Conservation (phyloP, 1,140 invertebrate genomes). For the Drosophila nigrodunni region DNA sequence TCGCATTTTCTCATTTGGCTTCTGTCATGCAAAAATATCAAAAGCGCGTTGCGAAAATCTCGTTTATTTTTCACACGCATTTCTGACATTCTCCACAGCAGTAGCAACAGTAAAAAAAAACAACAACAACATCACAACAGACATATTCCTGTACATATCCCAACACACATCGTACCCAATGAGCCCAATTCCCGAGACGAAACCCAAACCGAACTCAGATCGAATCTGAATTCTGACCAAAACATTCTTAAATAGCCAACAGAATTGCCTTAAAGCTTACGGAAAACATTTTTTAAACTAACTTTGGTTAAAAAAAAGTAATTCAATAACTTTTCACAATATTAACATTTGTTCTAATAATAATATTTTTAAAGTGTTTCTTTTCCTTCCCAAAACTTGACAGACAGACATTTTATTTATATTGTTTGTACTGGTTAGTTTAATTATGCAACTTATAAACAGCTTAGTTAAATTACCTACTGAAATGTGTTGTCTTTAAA, state of each 20-base stretch:
- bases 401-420: no score
- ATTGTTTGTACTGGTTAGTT: no score
- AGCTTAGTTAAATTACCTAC: no score
- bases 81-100: slow-evolving; percentile 67
- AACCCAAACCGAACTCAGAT: slow-evolving; percentile 36
- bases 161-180: slow-evolving; percentile 19
- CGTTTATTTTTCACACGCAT: slow-evolving; percentile 82
- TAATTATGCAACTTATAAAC: no score
- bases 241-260: slow-evolving; percentile 29
- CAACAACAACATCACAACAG: slow-evolving; percentile 17
- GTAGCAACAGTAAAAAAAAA: not conserved
- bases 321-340: no score
- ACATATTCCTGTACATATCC: slow-evolving; percentile 4
- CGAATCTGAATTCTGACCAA: slow-evolving; percentile 21
- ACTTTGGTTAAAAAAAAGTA: not conserved
- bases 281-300: slow-evolving; percentile 2
- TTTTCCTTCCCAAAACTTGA: no score
- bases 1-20: slow-evolving; percentile 83
- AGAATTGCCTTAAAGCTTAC: slow-evolving; percentile 29
- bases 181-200: slow-evolving; percentile 43
- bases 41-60: slow-evolving; percentile 80
- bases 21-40: slow-evolving; percentile 83
- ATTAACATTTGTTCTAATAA: no score
- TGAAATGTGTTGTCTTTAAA: no score
- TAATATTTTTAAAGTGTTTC: no score